phyloP scores from a whole-genome alignment of 2,797 vertebrate species.

The Dryobates pubescens region DNA sequence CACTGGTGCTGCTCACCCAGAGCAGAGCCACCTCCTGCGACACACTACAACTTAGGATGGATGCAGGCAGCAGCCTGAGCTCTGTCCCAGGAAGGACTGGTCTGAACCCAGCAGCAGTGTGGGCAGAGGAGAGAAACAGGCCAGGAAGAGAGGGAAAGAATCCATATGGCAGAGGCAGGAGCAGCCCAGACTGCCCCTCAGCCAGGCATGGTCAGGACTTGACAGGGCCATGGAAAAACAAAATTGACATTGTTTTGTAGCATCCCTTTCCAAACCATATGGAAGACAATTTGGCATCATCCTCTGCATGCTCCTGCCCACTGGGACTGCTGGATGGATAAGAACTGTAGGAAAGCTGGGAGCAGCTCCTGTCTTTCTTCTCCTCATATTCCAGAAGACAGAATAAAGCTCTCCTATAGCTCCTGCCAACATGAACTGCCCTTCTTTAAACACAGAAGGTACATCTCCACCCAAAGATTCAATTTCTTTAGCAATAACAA shows the following conservation, averaged over 20 bases:
- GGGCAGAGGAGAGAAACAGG: neutral
- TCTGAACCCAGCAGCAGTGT: neutral
- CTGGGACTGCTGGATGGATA: neutral
- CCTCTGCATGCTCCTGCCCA: neutral
- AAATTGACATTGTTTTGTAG: neutral
- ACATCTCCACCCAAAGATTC: neutral
- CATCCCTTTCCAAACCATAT: neutral
- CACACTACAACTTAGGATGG: fast-evolving
- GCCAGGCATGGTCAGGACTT: neutral
- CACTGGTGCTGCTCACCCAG: neutral
- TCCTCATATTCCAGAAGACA: neutral
- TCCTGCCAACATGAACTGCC: neutral
- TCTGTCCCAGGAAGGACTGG: neutral
- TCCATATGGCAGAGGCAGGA: neutral
- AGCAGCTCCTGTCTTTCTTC: neutral
- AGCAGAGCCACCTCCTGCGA: neutral
- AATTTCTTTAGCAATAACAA: neutral
- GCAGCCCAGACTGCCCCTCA: neutral
- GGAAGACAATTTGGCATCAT: neutral
- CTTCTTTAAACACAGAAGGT: neutral
- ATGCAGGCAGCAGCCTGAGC: neutral
- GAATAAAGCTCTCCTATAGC: neutral
- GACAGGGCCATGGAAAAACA: neutral
- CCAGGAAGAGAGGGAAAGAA: neutral
- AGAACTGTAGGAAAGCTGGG: neutral